Base-by-base conservation (phyloP, 2,113 vertebrate genomes). In the Alexandromys fortis region DNA sequence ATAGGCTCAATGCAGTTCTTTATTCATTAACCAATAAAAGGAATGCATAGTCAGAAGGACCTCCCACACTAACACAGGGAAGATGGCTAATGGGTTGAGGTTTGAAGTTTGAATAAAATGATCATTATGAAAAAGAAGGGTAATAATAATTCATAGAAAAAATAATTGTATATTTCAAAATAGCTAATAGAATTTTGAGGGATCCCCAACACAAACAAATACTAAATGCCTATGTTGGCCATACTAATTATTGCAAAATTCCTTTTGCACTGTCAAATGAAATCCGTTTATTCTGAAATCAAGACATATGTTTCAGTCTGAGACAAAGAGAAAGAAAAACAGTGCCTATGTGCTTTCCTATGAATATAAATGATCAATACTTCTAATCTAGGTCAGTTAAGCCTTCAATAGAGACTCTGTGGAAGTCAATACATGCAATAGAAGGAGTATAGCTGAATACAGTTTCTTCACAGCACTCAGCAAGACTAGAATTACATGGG, bases 391-490 rank as follows among this genome's bases (percentile, higher is more conserved):
- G 10, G 24, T 47, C 38, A 35, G 38, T 90, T 86, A 81, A 49
- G 70, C 33, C 10, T 16, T 5, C 22, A 61, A 28, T 10, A 47
- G 35, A 63, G 13, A 1, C 17, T 83, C 33, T 2, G 52, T 30
- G 45, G n/a, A 77, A 82, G 30, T 72, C n/a, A 35, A 52, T 21
- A 52, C 85, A 1, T 67, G 42, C 5, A 26, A 6, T 0, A 5
- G 8, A 73, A 47, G 10, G 11, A 11, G 1, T 2, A 13, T 2
- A 28, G 3, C 3, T 22, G 28, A 65, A 30, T 67, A 12, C 0
- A 0, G 14, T 16, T 58, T 1, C 3, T 85, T 10, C 0, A 13
- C 6, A 55, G 33, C 4, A 21, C 3, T 21, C 2, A 33, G 30
- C 24, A 76, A 75, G 19, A 3, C 30, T 38, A 16, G 14, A 12